phyloP scores from a whole-genome alignment of 2,797 vertebrate species.

The Eospalax fontanierii region DNA sequence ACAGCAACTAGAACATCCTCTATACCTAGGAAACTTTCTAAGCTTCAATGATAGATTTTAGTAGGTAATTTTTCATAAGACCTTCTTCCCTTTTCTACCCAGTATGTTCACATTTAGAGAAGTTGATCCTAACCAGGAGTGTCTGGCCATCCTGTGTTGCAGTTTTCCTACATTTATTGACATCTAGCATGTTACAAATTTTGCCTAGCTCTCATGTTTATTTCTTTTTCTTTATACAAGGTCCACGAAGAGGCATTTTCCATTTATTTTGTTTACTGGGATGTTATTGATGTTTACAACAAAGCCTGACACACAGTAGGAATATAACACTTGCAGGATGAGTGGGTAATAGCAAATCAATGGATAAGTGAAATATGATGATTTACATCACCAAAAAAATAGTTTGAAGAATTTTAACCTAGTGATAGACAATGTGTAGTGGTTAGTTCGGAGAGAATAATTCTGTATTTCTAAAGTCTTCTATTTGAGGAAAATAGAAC shows the following conservation, averaged over 20 bases:
- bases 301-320: background rate
- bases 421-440: background rate
- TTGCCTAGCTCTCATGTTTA: background rate
- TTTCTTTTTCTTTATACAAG: background rate
- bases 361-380: background rate
- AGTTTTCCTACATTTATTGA: background rate
- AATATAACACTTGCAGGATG: background rate
- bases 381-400: background rate
- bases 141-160: background rate
- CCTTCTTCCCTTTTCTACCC: background rate
- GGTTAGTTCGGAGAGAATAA: background rate
- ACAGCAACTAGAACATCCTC: no score
- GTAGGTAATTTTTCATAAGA: background rate
- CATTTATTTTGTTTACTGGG: background rate
- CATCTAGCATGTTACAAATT: background rate
- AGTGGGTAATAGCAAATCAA: background rate
- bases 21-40: background rate
- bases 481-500: constrained; percentile 1
- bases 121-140: background rate
- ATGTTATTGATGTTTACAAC: background rate
- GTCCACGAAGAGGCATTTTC: background rate
- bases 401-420: background rate
- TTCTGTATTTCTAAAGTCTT: background rate
- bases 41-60: background rate
- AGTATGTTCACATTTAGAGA: background rate